Conservation (phyloP, 1,140 invertebrate genomes). For the Leptopilina boulardi region DNA sequence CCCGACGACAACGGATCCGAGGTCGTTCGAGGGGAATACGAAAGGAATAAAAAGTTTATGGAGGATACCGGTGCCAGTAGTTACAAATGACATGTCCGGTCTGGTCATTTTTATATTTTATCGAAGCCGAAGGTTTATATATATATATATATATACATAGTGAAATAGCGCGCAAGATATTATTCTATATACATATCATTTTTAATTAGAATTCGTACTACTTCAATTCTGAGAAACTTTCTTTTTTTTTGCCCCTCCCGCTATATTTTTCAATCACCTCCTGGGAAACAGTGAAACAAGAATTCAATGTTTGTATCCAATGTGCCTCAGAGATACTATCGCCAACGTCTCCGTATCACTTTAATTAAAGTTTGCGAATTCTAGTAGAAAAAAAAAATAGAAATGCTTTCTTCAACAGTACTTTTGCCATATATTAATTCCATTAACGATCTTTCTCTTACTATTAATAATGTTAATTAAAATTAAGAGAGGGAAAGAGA, state of each 20-base stretch:
- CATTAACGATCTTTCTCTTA: background rate
- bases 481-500: no score
- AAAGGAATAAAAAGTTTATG: constrained; percentile 12
- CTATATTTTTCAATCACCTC: constrained; percentile 17
- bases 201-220: constrained; percentile 3
- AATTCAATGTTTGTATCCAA: constrained; percentile 1
- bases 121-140: background rate
- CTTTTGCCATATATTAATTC: background rate
- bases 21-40: constrained; percentile 7
- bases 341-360: background rate
- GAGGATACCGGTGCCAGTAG: constrained; percentile 18
- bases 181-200: background rate
- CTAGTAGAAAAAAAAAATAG: background rate
- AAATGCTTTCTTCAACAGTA: background rate
- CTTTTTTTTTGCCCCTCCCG: background rate
- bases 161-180: background rate
- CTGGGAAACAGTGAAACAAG: background rate
- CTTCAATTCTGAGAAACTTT: background rate
- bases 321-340: background rate
- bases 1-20: constrained; percentile 15
- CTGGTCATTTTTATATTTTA: background rate
- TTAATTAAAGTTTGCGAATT: constrained; percentile 23
- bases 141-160: no score
- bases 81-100: constrained; percentile 28
- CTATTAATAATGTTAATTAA: background rate